Conservation (phyloP, 2,113 vertebrate genomes). For the Gymnobelideus leadbeateri region DNA sequence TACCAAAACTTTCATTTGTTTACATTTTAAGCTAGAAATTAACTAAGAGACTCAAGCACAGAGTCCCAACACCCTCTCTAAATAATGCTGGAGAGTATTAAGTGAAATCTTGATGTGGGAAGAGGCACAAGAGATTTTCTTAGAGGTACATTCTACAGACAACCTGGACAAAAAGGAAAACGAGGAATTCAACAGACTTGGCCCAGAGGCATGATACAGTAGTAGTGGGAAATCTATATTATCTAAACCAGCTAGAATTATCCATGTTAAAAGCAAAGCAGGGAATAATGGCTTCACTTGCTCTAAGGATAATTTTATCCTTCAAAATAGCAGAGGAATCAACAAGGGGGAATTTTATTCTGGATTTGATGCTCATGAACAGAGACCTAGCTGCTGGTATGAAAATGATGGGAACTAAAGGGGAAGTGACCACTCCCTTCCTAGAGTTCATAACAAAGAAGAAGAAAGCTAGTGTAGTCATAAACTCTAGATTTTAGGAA, state of each 20-base stretch:
- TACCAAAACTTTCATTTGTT: constrained; percentile 19
- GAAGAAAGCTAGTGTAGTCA: background rate
- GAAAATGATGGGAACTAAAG: background rate
- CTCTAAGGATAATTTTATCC: background rate
- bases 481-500: background rate
- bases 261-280: background rate
- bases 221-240: background rate
- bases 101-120: background rate
- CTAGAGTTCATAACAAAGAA: background rate
- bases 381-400: background rate
- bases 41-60: background rate
- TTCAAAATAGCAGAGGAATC: background rate
- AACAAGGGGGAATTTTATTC: background rate
- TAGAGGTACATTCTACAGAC: background rate
- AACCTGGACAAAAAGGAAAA: background rate
- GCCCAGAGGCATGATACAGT: too few species aligned
- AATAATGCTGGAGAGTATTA: background rate
- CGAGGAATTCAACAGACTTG: too few species aligned
- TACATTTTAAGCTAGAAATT: constrained; percentile 20
- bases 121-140: background rate
- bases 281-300: background rate
- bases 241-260: background rate
- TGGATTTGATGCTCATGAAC: background rate
- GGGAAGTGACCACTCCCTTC: background rate
- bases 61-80: background rate